These are phyloP conservation scores for Cyprinodon diabolis DNA, from an alignment of 2,797 vertebrate genomes.

Conservation along the genomic window DNA sequence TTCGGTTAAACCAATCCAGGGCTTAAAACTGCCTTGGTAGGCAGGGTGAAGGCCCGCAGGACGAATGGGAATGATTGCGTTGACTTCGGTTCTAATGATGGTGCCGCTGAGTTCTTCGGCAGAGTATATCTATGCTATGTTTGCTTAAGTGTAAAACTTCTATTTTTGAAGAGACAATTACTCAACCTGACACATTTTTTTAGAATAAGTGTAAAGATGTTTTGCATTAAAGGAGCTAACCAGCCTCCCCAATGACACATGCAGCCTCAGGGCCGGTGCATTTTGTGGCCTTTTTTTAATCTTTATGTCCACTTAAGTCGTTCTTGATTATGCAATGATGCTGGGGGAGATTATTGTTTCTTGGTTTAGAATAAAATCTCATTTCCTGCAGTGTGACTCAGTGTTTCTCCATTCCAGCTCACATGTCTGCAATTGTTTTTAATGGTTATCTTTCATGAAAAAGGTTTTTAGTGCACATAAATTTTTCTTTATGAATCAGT, in stretches of 20 bases:
- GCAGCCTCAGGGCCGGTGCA: not conserved
- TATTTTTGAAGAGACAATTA: constrained; percentile 33
- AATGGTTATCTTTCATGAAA: not conserved
- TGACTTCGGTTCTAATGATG: no score
- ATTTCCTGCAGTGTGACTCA: constrained; percentile 6
- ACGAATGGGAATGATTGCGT: no score
- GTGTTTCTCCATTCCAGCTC: not conserved
- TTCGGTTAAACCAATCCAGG: not conserved
- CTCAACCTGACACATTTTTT: constrained; percentile 41
- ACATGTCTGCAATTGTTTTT: not conserved
- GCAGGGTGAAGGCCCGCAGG: no score
- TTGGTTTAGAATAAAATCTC: constrained; percentile 13
- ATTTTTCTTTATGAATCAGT: no score
- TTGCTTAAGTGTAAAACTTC: constrained; percentile 27
- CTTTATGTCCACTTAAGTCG: constrained; percentile 9
- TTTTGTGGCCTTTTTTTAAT: constrained; percentile 2
- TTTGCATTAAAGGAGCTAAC: constrained; percentile 31
- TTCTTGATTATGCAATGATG: constrained; percentile 20
- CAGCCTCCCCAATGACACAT: not conserved
- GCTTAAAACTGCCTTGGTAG: not conserved
- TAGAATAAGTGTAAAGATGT: constrained; percentile 13
- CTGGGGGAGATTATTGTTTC: constrained; percentile 23
- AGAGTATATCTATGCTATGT: constrained; percentile 1
- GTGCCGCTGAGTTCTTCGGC: not conserved
- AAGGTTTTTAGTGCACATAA: not conserved